Conservation (phyloP, 2,797 vertebrate species). For the Pseudopleuronectes americanus region DNA sequence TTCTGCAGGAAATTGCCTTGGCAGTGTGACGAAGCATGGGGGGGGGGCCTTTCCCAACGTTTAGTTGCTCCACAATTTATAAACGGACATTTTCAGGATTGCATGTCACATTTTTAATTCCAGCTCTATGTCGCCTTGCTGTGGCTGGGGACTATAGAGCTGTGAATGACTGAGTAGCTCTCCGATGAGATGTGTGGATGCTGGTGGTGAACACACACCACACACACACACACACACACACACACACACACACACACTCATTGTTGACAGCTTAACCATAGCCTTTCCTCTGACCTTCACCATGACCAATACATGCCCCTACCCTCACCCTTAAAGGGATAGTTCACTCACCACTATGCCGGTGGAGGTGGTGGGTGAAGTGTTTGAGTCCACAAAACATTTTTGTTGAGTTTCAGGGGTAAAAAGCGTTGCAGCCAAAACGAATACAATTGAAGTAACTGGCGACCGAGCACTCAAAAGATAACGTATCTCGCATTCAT, state of each 20-base stretch:
- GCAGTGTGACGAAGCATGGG: constrained; percentile 65
- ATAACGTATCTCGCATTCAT: background rate
- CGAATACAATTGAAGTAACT: too few relatives aligned
- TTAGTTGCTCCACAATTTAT: constrained; percentile 69
- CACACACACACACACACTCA: background rate
- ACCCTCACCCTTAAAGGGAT: too few relatives aligned
- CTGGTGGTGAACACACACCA: constrained; percentile 36
- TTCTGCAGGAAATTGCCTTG: constrained; percentile 85
- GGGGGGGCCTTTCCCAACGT: constrained; percentile 70
- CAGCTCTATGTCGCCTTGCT: constrained; percentile 8
- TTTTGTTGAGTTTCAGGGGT: too few relatives aligned
- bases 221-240: constrained; percentile 9
- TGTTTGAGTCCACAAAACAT: too few relatives aligned
- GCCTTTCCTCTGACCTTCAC: too few relatives aligned
- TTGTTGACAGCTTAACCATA: too few relatives aligned
- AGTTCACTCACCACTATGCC: too few relatives aligned
- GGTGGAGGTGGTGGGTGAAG: too few relatives aligned
- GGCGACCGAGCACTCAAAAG: too few relatives aligned
- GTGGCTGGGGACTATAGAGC: constrained; percentile 1
- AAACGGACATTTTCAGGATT: constrained; percentile 43
- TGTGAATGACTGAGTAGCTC: constrained; percentile 19
- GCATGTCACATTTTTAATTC: constrained; percentile 49
- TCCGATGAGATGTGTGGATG: constrained; percentile 36
- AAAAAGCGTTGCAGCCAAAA: too few relatives aligned
- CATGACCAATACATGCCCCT: too few relatives aligned